Evolutionary conservation across 2,113 vertebrate species (phyloP).

Genomic region (Alligator sinensis): DNA sequence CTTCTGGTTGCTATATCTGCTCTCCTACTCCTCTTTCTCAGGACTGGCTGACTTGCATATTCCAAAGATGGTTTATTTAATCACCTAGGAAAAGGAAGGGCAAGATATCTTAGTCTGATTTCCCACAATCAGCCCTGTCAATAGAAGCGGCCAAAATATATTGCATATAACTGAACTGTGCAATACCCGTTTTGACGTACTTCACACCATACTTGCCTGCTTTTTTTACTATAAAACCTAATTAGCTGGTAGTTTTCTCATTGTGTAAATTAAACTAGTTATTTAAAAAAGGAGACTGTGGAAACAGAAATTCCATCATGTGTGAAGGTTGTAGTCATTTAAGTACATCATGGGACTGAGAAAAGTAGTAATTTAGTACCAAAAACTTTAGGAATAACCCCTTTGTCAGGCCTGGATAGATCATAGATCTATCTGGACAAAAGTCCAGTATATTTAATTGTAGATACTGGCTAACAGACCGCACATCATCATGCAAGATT

Average conservation of each 20-base stretch:
- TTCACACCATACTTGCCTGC: too few species aligned
- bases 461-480: neutral
- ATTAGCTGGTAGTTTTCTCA: neutral
- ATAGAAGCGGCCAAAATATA: rapidly evolving
- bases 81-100: rapidly evolving
- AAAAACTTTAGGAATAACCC: neutral
- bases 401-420: neutral
- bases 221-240: neutral
- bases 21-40: neutral
- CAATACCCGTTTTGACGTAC: neutral
- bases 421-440: neutral
- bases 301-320: neutral
- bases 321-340: neutral
- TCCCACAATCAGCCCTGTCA: neutral
- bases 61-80: neutral
- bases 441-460: neutral
- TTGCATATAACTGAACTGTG: neutral
- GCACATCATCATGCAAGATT: rapidly evolving
- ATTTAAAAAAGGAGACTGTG: neutral
- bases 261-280: neutral
- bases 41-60: neutral
- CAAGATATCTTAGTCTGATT: neutral
- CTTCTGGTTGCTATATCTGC: neutral
- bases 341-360: neutral
- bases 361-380: neutral